Evolutionary conservation across 1,140 invertebrate genomes (phyloP).

Genomic region (Drosophila lacertosa): DNA sequence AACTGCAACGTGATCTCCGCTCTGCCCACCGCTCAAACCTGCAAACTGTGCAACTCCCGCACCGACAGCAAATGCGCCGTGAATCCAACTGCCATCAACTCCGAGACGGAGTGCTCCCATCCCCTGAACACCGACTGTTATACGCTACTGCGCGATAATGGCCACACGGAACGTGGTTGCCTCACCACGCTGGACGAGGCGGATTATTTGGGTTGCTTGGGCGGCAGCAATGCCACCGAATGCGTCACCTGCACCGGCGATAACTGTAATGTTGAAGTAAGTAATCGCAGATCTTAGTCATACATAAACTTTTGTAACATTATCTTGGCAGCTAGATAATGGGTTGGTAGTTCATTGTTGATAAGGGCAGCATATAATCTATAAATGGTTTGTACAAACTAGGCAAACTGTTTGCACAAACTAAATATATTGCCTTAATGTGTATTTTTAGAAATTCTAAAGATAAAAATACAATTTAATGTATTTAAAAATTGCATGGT

Average conservation of each 20-base stretch:
- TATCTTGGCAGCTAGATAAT: too few relatives aligned
- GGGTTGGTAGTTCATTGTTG: too few relatives aligned
- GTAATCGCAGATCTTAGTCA: constrained; percentile 3
- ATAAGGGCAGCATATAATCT: too few relatives aligned
- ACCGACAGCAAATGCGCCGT: constrained; percentile 61
- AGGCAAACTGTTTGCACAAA: too few relatives aligned
- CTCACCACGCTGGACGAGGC: constrained; percentile 52
- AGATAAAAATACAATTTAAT: too few relatives aligned
- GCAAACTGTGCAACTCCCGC: constrained; percentile 65
- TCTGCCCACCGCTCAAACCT: constrained; percentile 41
- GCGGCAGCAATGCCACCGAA: constrained; percentile 41
- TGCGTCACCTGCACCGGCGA: constrained; percentile 57
- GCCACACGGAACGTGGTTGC: constrained; percentile 77
- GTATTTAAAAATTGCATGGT: too few relatives aligned
- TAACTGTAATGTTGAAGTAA: constrained; percentile 62
- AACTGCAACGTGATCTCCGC: constrained; percentile 66
- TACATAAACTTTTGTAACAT: too few relatives aligned
- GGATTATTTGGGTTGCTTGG: constrained; percentile 56
- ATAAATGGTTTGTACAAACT: too few relatives aligned
- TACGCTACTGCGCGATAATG: constrained; percentile 54
- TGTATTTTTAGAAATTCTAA: too few relatives aligned
- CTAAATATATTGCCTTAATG: too few relatives aligned
- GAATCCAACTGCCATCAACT: constrained; percentile 16
- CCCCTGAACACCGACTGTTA: constrained; percentile 69
- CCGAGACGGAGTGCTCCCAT: constrained; percentile 37